A percentile compares a stretch with the other conserved stretches of the same genome.
Conservation (phyloP, 2,888 invertebrate species). For the Sepiola atlantica region DNA sequence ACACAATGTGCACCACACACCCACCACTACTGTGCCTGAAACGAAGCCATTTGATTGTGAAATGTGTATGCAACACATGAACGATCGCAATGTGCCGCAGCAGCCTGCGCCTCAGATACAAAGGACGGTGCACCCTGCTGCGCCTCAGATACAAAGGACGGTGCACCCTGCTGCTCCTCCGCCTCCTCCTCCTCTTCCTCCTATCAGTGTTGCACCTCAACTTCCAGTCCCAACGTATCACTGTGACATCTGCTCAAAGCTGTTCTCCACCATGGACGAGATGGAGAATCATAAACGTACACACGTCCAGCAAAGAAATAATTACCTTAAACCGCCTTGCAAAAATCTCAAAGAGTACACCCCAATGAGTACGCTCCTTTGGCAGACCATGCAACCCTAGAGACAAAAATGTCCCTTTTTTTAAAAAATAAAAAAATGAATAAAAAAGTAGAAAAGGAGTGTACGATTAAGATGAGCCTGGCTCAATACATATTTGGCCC, state of each 20-base stretch:
- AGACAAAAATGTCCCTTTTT: neutral
- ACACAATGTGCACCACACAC: neutral
- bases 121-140: neutral
- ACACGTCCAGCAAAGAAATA: neutral
- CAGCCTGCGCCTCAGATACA: neutral
- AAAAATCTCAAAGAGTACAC: conserved; percentile 11
- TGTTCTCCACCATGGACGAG: neutral
- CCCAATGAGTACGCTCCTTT: neutral
- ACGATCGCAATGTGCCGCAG: neutral
- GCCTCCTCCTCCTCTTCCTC: neutral
- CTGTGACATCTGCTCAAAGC: conserved; percentile 32
- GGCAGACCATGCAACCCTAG: conserved; percentile 32
- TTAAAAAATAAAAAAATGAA: neutral
- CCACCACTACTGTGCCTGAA: neutral
- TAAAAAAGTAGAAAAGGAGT: neutral
- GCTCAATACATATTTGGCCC: neutral
- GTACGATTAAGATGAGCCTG: neutral
- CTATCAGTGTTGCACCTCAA: neutral
- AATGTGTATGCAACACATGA: neutral
- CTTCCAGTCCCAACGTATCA: neutral
- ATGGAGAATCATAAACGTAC: neutral
- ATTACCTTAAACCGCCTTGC: conserved; percentile 32
- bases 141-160: neutral
- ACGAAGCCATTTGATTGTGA: neutral
- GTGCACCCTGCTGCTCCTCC: neutral